Evolutionary conservation across 1,140 invertebrate genomes (phyloP), one percentile per base, ranked within the genome.

Genomic region (Drosophila paulistorum): DNA sequence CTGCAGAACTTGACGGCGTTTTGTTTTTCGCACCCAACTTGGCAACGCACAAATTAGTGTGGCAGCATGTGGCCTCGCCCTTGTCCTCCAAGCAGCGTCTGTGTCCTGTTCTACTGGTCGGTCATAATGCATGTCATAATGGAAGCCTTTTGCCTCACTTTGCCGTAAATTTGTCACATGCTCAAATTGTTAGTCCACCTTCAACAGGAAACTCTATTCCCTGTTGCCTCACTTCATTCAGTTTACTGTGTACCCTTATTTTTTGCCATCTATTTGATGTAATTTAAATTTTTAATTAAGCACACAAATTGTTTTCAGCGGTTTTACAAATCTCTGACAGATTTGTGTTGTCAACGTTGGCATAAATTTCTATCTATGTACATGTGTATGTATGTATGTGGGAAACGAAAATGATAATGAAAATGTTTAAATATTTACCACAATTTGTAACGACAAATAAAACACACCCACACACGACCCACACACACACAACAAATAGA

Each of bases 201-300:
- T 17, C 7, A 30, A 35, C 30, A 30, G 30, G 30, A 39, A 33
- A 37, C 42, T 45, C 11, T 30, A 30, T 64, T 51, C 26, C 61
- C 20, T n/a, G 1, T 7, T 45, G 1, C 14, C 37, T 13, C 17
- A 6, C 13, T n/a, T 7, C 20, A 9, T 13, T 1, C 42, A 6
- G 13, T 42, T 45, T 7, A 11, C 6, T 23, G 45, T 51, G 45
- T 23, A 20, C 17, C 45, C 3, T 30, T 30, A 6, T 7, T 30
- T 30, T 30, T 20, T 48, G 35, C 65, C 42, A 57, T 9, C 37
- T 79, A 77, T 86, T 86, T 86, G 84, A 87, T 86, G 83, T 86
- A 86, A 86, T 86, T 86, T 86, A 86, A 86, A 86, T 86, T 86
- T 86, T 86, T 86, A 86, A 86, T 86, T 87, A 86, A 81, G 84